Percentiles rank a stretch among this genome's conserved stretches.
phyloP scores from a whole-genome alignment of 2,888 invertebrate species.

The Leucozona laternaria region DNA sequence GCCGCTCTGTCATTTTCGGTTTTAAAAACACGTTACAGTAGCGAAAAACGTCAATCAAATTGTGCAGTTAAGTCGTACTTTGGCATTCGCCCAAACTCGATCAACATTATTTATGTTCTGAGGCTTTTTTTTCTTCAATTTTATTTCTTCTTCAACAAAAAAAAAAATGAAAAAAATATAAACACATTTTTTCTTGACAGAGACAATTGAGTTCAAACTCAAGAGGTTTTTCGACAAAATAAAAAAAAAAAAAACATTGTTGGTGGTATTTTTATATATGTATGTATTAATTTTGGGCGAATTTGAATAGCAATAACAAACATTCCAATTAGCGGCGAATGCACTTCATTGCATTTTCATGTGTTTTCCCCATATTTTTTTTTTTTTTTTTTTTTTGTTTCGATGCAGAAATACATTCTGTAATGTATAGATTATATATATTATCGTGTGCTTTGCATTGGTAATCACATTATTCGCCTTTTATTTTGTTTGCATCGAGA shows the following conservation, averaged over 20 bases:
- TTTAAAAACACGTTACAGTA: constrained; percentile 60
- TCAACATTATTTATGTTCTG: constrained; percentile 40
- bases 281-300: neutral
- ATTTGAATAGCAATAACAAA: constrained; percentile 40
- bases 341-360: constrained; percentile 29
- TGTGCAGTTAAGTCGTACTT: constrained; percentile 27
- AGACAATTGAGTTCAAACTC: constrained; percentile 33
- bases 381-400: no score
- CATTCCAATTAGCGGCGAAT: constrained; percentile 62
- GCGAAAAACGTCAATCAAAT: constrained; percentile 69
- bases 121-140: neutral
- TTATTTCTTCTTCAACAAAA: neutral
- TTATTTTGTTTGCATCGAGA: constrained; percentile 21
- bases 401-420: neutral
- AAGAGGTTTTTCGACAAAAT: neutral
- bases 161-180: constrained; percentile 10
- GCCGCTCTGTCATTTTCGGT: constrained; percentile 47
- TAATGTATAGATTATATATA: neutral
- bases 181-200: constrained; percentile 47
- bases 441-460: constrained; percentile 35
- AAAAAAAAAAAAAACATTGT: constrained; percentile 8
- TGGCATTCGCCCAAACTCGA: constrained; percentile 56
- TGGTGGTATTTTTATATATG: constrained; percentile 15
- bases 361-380: constrained; percentile 15
- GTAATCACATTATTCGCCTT: constrained; percentile 22